These are phyloP conservation scores for Diplodus sargus DNA, from an alignment of 2,797 vertebrate genomes.

Conservation along the genomic window DNA sequence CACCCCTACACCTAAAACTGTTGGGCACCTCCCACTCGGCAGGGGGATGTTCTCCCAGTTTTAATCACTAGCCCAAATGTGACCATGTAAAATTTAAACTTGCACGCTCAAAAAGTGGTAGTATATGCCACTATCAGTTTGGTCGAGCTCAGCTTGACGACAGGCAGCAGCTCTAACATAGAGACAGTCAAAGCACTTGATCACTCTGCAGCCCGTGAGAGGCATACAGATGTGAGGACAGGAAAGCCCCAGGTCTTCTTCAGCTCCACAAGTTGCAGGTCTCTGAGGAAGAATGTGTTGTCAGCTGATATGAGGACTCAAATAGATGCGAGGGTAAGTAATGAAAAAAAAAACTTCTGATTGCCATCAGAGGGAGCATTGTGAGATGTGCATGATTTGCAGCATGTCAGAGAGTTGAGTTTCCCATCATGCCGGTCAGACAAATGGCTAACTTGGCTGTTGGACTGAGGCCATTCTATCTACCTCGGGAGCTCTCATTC, in stretches of 20 bases:
- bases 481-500: too few species aligned
- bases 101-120: too few species aligned
- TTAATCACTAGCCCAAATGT: too few species aligned
- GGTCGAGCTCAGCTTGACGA: neutral
- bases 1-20: too few species aligned
- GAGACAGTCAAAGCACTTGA: conserved; percentile 21
- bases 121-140: too few species aligned
- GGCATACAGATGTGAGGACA: neutral
- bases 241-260: conserved; percentile 2
- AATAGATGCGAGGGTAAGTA: neutral
- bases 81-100: too few species aligned
- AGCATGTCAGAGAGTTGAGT: neutral
- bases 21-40: too few species aligned
- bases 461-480: too few species aligned
- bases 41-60: too few species aligned
- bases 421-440: neutral
- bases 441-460: neutral
- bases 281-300: neutral
- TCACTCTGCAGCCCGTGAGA: neutral
- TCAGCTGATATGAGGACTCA: conserved; percentile 5
- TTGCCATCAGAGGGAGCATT: neutral
- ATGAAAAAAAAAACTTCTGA: neutral
- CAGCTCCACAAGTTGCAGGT: conserved; percentile 12
- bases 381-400: neutral
- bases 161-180: neutral